phyloP scores from a whole-genome alignment of 2,888 invertebrate species.

The Colostygia pectinataria region DNA sequence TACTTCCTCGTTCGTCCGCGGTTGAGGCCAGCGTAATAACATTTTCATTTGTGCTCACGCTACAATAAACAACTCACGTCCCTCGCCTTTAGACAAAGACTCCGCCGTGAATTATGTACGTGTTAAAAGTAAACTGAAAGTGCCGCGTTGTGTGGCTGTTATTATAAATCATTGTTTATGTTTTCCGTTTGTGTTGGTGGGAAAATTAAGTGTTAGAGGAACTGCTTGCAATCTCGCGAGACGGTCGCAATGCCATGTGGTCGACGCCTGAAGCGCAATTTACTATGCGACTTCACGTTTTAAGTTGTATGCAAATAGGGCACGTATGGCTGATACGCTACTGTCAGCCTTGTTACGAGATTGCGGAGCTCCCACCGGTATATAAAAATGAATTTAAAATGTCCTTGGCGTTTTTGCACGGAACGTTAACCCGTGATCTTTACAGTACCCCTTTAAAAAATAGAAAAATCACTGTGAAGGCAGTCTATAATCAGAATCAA shows the following conservation, averaged over 20 bases:
- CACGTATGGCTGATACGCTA: constrained; percentile 28
- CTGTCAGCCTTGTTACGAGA: constrained; percentile 30
- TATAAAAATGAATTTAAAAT: constrained; percentile 28
- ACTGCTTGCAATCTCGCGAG: constrained; percentile 67
- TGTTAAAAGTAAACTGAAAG: constrained; percentile 83
- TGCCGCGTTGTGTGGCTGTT: constrained; percentile 80
- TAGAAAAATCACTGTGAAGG: constrained; percentile 47
- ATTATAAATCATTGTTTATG: constrained; percentile 84
- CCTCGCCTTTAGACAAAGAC: constrained; percentile 81
- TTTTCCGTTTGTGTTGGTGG: constrained; percentile 80
- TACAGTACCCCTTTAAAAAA: constrained; percentile 17
- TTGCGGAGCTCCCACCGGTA: constrained; percentile 25
- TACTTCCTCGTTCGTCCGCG: constrained; percentile 51
- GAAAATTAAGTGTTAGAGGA: constrained; percentile 74
- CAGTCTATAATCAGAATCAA: constrained; percentile 73
- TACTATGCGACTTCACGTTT: constrained; percentile 42
- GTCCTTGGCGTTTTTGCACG: constrained; percentile 13
- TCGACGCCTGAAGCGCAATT: constrained; percentile 51
- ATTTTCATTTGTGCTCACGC: constrained; percentile 81
- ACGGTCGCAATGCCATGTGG: constrained; percentile 49
- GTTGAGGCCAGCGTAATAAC: constrained; percentile 75
- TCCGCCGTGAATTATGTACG: constrained; percentile 81
- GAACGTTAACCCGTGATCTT: constrained; percentile 12
- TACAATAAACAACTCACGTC: constrained; percentile 83
- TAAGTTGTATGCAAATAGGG: constrained; percentile 43